These are phyloP conservation scores for Athripsodes cinereus DNA, from an alignment of 2,888 invertebrate species.

Conservation along the genomic window DNA sequence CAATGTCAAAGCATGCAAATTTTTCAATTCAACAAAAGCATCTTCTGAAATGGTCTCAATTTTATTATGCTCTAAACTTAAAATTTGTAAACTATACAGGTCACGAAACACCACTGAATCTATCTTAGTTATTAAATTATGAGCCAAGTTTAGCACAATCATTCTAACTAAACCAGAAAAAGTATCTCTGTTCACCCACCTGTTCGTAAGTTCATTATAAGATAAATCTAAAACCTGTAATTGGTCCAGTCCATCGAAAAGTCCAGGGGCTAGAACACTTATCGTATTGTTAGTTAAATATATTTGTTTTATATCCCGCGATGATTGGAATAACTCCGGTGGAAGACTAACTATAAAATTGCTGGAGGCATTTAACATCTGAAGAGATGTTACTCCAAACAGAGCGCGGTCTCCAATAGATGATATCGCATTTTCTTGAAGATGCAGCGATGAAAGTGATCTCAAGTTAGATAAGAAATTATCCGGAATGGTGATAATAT, in stretches of 20 bases:
- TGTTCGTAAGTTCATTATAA: slow-evolving; percentile 64
- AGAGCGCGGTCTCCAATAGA: slow-evolving; percentile 68
- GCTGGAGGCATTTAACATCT: slow-evolving; percentile 70
- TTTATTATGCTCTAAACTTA: slow-evolving; percentile 67
- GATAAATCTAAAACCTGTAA: slow-evolving; percentile 68
- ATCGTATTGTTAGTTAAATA: slow-evolving; percentile 72
- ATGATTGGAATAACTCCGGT: slow-evolving; percentile 64
- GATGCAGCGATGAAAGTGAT: slow-evolving; percentile 58
- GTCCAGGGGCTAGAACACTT: slow-evolving; percentile 64
- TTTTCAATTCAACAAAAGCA: slow-evolving; percentile 67
- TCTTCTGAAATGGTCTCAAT: slow-evolving; percentile 63
- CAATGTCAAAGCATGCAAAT: slow-evolving; percentile 68
- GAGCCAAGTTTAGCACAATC: slow-evolving; percentile 67
- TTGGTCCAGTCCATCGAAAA: slow-evolving; percentile 65
- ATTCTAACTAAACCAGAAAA: slow-evolving; percentile 67
- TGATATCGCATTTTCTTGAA: slow-evolving; percentile 72
- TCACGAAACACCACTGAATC: slow-evolving; percentile 67
- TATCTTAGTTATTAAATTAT: slow-evolving; percentile 62
- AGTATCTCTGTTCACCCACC: slow-evolving; percentile 69
- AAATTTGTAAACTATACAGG: slow-evolving; percentile 66
- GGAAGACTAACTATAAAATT: slow-evolving; percentile 71
- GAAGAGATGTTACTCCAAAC: slow-evolving; percentile 59
- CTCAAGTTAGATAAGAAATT: slow-evolving; percentile 64
- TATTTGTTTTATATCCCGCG: slow-evolving; percentile 60
- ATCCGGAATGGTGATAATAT: slow-evolving; percentile 62